Evolutionary conservation across 2,113 vertebrate genomes (phyloP), one percentile per base, ranked within the genome.

Genomic region (Forbesichthys agassizii): DNA sequence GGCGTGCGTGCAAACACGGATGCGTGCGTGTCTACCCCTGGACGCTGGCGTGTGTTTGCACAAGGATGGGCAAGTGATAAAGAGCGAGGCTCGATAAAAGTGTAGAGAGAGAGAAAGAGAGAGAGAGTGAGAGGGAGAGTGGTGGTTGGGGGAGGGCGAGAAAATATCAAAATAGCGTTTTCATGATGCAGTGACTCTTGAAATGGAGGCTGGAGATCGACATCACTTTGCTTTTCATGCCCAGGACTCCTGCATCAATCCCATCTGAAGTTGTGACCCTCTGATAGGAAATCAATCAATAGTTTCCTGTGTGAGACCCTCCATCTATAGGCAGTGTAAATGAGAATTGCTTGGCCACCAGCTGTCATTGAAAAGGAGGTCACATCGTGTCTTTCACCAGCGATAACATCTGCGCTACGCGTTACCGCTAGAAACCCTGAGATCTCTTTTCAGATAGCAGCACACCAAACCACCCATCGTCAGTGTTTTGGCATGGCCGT

Each of bases 261-360:
- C 51, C 48, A 10, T 71, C 71, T 68, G 61, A 72, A 71, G 79
- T 81, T 78, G 51, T 59, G 74, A 78, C 72, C 78, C 71, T 64
- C 36, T 78, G 78, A 86, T 72, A 75, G 79, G 76, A 85, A 86
- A 87, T 82, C 77, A 83, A 89, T 89, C 72, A 65, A 81, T 77
- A 73, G 68, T 58, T 68, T 66, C 82, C 81, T 77, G 53, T 48
- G 72, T 77, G 57, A 87, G 66, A 78, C 51, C 51, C 48, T 64
- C 52, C 59, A 71, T 70, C 73, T 74, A 69, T 72, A 71, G 71
- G 81, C 59, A 70, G 60, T 48, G 67, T 42, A 61, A 66, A 55
- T 36, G 47, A 81, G 68, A 73, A 69, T 78, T 74, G 72, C 53
- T 53, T 71, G 6, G 14, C 59, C 36, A 4, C 49, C 54, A 68